Conservation (phyloP, 1,140 invertebrate species). For the Drosophila setifemur region DNA sequence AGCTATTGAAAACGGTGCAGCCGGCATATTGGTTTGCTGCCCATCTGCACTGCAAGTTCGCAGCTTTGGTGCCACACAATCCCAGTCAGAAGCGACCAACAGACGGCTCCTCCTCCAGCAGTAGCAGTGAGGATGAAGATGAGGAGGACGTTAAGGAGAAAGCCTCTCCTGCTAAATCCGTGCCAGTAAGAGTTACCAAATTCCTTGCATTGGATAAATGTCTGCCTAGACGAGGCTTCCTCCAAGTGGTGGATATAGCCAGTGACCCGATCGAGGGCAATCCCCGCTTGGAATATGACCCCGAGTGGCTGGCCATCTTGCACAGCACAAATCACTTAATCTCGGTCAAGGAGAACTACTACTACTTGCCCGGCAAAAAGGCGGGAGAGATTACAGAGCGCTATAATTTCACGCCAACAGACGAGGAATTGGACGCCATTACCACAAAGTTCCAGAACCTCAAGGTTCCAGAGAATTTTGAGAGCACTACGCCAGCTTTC, state of each 20-base stretch:
- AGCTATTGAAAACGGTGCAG: constrained; percentile 90
- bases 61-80: constrained; percentile 91
- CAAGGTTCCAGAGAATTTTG: constrained; percentile 89
- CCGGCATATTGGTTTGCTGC: constrained; percentile 98
- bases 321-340: constrained; percentile 94
- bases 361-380: constrained; percentile 91
- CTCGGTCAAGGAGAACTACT: constrained; percentile 86
- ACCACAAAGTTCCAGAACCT: constrained; percentile 87
- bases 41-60: constrained; percentile 98
- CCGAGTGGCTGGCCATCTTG: constrained; percentile 96
- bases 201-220: constrained; percentile 99
- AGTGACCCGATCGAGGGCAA: constrained; percentile 62
- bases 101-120: constrained; percentile 8
- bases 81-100: constrained; percentile 32
- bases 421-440: constrained; percentile 88
- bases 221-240: constrained; percentile 92
- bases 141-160: constrained; percentile 3
- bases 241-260: constrained; percentile 88
- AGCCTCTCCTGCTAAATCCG: not conserved
- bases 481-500: constrained; percentile 87
- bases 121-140: constrained; percentile 47
- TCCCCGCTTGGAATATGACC: constrained; percentile 90
- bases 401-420: constrained; percentile 89
- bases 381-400: constrained; percentile 85
- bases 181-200: constrained; percentile 86